A percentile compares a stretch with the other conserved stretches of the same genome.
phyloP scores from a whole-genome alignment of 37 sponge, comb jelly and placozoan species.

The Bolinopsis microptera region DNA sequence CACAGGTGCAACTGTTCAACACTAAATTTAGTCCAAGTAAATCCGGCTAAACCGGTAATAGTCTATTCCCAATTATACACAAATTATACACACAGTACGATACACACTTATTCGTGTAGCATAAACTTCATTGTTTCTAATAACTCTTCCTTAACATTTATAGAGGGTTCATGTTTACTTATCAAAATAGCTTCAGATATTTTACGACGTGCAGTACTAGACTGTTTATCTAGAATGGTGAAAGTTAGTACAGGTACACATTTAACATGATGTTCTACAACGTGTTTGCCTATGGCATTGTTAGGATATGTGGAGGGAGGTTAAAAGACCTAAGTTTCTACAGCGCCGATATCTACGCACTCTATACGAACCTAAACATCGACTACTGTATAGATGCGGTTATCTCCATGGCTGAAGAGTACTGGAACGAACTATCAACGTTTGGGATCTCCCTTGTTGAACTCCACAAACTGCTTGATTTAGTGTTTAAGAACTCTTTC shows the following conservation, averaged over 20 bases:
- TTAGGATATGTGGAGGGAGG: not conserved
- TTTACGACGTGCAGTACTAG: not conserved
- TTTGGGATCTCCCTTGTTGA: not conserved
- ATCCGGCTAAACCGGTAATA: no score
- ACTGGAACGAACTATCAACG: not conserved
- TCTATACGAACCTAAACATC: not conserved
- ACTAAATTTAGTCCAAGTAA: no score
- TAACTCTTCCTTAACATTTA: no score
- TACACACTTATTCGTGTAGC: no score
- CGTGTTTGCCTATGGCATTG: not conserved
- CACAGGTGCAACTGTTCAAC: no score
- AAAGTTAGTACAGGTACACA: not conserved
- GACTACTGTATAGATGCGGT: not conserved
- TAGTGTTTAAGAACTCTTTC: not conserved
- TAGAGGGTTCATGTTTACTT: no score
- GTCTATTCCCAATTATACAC: no score
- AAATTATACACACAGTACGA: no score
- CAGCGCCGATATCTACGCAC: not conserved
- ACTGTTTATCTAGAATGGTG: not conserved
- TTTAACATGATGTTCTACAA: not conserved
- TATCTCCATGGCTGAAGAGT: not conserved
- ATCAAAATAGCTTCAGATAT: conserved; percentile 32
- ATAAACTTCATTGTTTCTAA: no score
- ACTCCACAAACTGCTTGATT: not conserved
- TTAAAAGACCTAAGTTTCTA: no score